These are phyloP conservation scores for Drosophila dives DNA, from an alignment of 2,888 invertebrate genomes.

Conservation along the genomic window DNA sequence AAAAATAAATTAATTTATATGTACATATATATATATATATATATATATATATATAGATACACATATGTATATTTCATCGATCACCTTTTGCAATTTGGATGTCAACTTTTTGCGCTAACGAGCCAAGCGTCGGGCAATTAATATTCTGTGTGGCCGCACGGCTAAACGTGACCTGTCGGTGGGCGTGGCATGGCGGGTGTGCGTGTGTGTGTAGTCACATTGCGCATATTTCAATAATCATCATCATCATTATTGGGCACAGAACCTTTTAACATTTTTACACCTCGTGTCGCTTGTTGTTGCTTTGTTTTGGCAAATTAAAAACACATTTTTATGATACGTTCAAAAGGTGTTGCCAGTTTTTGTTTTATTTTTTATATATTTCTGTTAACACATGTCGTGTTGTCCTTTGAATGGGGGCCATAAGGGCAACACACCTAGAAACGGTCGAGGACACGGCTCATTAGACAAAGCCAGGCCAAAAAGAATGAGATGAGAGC, in stretches of 20 bases:
- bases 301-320: conserved; percentile 57
- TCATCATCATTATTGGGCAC: conserved; percentile 48
- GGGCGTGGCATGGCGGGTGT: conserved; percentile 42
- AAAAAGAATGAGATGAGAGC: conserved; percentile 30
- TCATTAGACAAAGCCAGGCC: conserved; percentile 62
- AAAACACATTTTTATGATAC: conserved; percentile 74
- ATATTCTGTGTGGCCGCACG: conserved; percentile 32
- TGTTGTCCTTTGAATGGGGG: conserved; percentile 26
- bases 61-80: conserved; percentile 20
- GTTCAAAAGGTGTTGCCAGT: conserved; percentile 35
- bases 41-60: background rate
- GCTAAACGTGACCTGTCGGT: conserved; percentile 23
- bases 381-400: conserved; percentile 59
- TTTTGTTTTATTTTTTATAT: conserved; percentile 6
- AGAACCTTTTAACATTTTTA: conserved; percentile 64
- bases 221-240: conserved; percentile 54
- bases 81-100: conserved; percentile 73
- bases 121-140: conserved; percentile 67
- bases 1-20: conserved; percentile 75
- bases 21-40: conserved; percentile 15
- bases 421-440: conserved; percentile 29
- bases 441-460: conserved; percentile 51
- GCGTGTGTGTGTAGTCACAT: conserved; percentile 56
- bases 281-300: conserved; percentile 64
- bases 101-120: conserved; percentile 61